Base-by-base conservation (phyloP, 1,140 invertebrate genomes). In the Pararge aegeria region DNA sequence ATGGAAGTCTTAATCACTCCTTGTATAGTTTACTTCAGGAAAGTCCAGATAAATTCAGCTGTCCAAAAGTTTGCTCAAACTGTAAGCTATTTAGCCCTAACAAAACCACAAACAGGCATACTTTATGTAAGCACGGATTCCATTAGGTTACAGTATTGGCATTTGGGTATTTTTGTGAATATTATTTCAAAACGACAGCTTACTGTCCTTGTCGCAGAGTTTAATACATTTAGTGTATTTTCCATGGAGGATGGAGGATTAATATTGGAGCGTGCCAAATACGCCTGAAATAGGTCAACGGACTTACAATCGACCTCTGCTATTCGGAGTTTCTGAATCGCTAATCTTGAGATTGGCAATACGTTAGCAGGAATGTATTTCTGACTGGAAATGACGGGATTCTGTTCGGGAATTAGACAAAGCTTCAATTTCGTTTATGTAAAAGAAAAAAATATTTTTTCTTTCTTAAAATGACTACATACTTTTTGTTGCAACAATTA, bases 191-290 rank as follows among this genome's bases (percentile, higher is more conserved):
- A 46, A 51, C 56, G 30, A 30, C 48, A 30, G 40, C 34, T 55
- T 50, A 59, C 49, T 52, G 48, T 42, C 18, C 53, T 53, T 30
- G 54, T 52, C 55, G 60, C 52, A 48, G 56, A 66, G 66, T 68
- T 70, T 63, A 68, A 64, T 64, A 63, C 59, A 54, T 64, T 67
- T 70, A 70, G 61, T 40, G 63, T 64, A 66, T 62, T 68, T 70
- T 65, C 60, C 69, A n/a, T 12, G 10, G 30, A 7, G 10, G 30
- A 61, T 56, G 51, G 57, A 52, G 60, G 58, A 60, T 64, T 66
- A 72, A 63, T 61, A 68, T 64, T 61, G 53, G 64, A 60, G 66
- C 57, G 70, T 64, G 61, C 67, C 67, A 67, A 73, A 73, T 69
- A 66, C 58, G 60, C 40, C 58, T 29, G 58, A 74, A 68, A 52